Conservation (phyloP, 2,888 invertebrate species). For the Muscina levida region DNA sequence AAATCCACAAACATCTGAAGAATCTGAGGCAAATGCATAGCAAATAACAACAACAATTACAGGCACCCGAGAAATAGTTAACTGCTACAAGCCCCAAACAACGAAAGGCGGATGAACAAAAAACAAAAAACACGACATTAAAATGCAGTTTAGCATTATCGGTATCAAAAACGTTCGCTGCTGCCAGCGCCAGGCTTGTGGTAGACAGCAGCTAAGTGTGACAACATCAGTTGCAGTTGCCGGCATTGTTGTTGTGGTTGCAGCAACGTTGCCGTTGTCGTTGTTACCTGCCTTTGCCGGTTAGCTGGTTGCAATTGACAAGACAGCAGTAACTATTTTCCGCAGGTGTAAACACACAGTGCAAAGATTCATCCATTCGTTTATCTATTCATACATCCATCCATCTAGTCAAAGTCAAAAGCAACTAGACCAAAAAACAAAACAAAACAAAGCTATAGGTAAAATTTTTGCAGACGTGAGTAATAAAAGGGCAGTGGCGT, state of each 20-base stretch:
- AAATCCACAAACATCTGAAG: conserved; percentile 54
- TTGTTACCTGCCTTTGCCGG: conserved; percentile 15
- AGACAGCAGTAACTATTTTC: conserved; percentile 64
- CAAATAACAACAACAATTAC: conserved; percentile 17
- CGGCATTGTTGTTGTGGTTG: conserved; percentile 40
- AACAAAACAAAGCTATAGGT: too few relatives aligned
- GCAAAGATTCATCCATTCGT: conserved; percentile 59
- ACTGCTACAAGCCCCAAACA: conserved; percentile 42
- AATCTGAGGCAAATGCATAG: background rate
- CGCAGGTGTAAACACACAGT: conserved; percentile 64
- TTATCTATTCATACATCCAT: conserved; percentile 62
- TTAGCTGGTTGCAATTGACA: conserved; percentile 54
- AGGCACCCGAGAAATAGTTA: conserved; percentile 25
- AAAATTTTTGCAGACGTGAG: background rate
- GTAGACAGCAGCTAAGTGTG: conserved; percentile 12
- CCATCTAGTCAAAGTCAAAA: conserved; percentile 37
- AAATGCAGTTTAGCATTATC: conserved; percentile 56
- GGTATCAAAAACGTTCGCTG: too few relatives aligned
- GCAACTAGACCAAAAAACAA: conserved; percentile 32
- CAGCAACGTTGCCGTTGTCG: conserved; percentile 45
- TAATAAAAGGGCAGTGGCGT: background rate
- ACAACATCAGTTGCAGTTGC: conserved; percentile 38
- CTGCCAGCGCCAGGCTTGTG: conserved; percentile 26
- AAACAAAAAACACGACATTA: conserved; percentile 56
- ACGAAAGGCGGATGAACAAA: too few relatives aligned